These are phyloP conservation scores for Seladonia tumulorum DNA, from an alignment of 2,888 invertebrate species.

Conservation along the genomic window DNA sequence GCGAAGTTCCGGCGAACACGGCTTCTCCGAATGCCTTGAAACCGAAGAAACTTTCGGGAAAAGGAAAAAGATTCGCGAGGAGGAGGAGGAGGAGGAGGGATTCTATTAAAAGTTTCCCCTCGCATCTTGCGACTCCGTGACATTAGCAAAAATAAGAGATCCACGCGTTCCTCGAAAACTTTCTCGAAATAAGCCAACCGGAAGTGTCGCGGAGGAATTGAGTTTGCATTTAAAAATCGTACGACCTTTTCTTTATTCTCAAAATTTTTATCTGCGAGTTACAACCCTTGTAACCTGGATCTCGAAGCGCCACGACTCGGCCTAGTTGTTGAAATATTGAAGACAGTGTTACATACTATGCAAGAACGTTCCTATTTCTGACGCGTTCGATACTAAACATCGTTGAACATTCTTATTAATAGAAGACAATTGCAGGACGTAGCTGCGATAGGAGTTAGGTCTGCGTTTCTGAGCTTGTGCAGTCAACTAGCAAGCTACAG, in stretches of 20 bases:
- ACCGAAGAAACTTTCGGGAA: slow-evolving; percentile 7
- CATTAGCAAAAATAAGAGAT: slow-evolving; percentile 26
- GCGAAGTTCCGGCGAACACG: slow-evolving; percentile 25
- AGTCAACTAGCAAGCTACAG: too few species aligned
- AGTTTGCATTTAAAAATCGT: not conserved
- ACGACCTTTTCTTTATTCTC: not conserved
- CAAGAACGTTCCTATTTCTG: too few species aligned
- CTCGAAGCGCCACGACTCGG: too few species aligned
- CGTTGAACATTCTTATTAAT: too few species aligned
- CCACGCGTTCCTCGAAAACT: not conserved
- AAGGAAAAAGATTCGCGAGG: slow-evolving; percentile 15
- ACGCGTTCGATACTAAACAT: too few species aligned
- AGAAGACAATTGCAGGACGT: too few species aligned
- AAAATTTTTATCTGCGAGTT: not conserved
- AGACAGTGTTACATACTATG: too few species aligned
- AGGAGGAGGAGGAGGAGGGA: slow-evolving; percentile 2
- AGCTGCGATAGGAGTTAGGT: too few species aligned
- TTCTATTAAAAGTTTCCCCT: slow-evolving; percentile 47
- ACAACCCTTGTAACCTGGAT: not conserved
- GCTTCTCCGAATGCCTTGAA: not conserved
- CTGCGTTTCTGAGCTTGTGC: too few species aligned
- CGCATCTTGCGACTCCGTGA: not conserved
- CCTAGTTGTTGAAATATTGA: too few species aligned
- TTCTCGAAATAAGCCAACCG: not conserved
- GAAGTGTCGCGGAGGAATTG: not conserved